Evolutionary conservation across 2,888 invertebrate species (phyloP).

Genomic region (Orthosia gracilis): DNA sequence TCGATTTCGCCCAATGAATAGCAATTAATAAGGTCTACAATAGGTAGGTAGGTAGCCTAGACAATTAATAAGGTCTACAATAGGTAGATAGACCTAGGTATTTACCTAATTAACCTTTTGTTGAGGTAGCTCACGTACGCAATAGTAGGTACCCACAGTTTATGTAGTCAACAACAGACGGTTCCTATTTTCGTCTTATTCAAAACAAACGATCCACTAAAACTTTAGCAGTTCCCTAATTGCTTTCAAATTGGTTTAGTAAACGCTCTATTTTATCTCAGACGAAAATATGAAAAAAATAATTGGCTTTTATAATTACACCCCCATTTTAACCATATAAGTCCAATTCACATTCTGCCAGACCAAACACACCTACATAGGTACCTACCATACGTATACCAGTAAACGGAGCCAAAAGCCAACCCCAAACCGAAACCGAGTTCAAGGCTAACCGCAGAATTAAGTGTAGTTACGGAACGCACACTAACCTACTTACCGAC

Average conservation of each 20-base stretch:
- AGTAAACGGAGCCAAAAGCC: constrained; percentile 3
- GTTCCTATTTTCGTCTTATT: not conserved
- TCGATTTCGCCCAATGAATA: not conserved
- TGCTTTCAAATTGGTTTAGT: constrained; percentile 16
- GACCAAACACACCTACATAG: not conserved
- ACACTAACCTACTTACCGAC: constrained; percentile 44
- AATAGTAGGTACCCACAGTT: not conserved
- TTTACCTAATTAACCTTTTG: not conserved
- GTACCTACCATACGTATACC: not conserved
- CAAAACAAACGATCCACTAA: not conserved
- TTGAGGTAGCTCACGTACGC: not conserved
- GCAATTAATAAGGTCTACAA: not conserved
- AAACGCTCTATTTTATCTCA: not conserved
- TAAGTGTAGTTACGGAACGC: constrained; percentile 41
- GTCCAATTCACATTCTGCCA: not conserved
- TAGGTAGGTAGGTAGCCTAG: not conserved
- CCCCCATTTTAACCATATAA: not conserved
- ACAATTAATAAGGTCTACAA: not conserved
- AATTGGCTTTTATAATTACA: too few species aligned
- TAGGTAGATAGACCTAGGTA: not conserved
- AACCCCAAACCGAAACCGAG: constrained; percentile 14
- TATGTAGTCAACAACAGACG: not conserved
- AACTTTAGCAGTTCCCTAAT: constrained; percentile 22
- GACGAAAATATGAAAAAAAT: constrained; percentile 1
- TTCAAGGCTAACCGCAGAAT: constrained; percentile 54